These are phyloP conservation scores for Istiophorus platypterus DNA, from an alignment of 2,113 vertebrate genomes.

Conservation along the genomic window DNA sequence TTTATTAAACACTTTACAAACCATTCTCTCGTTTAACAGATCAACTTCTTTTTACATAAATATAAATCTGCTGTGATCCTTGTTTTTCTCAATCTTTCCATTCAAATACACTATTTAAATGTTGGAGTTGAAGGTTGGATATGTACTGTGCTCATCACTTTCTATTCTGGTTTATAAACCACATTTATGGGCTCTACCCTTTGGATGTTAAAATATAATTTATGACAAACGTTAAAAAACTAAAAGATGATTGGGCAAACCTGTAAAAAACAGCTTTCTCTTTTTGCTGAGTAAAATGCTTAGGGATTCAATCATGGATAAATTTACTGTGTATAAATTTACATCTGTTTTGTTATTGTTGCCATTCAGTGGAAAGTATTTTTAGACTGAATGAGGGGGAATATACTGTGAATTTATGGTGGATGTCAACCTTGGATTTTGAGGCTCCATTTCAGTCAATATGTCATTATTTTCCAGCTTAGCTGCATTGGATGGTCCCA, in stretches of 20 bases:
- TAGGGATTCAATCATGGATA: neutral
- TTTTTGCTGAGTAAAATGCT: neutral
- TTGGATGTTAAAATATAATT: conserved; percentile 2
- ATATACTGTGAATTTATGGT: conserved; percentile 5
- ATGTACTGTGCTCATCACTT: neutral
- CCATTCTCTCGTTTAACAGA: neutral
- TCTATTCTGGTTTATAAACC: neutral
- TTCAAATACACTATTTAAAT: neutral
- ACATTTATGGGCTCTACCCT: neutral
- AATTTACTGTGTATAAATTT: conserved; percentile 18
- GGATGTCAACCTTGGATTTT: conserved; percentile 17
- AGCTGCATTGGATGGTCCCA: neutral
- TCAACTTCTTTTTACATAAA: neutral
- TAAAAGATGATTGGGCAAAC: neutral
- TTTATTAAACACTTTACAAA: neutral
- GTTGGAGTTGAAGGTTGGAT: neutral
- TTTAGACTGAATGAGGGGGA: conserved; percentile 7
- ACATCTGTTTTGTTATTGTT: conserved; percentile 15
- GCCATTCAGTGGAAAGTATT: neutral
- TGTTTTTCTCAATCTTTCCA: too few relatives aligned
- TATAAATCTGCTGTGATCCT: neutral
- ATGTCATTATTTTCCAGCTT: conserved; percentile 21
- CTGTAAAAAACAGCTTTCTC: neutral
- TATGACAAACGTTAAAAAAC: neutral
- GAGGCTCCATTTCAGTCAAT: conserved; percentile 21